Percentiles rank a stretch among this genome's conserved stretches.
phyloP scores from a whole-genome alignment of 2,888 invertebrate genomes.

The Nysson spinosus region DNA sequence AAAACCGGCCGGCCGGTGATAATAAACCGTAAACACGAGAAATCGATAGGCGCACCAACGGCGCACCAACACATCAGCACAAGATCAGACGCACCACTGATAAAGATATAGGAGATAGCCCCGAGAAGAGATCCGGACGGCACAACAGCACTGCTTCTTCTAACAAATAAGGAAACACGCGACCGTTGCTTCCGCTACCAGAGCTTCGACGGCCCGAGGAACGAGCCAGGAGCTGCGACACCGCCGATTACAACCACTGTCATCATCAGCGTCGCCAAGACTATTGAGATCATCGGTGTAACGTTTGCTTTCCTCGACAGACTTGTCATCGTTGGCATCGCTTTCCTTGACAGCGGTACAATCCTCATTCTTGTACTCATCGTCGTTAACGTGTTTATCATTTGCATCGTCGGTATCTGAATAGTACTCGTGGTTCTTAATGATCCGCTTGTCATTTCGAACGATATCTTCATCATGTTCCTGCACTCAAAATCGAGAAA shows the following conservation, averaged over 20 bases:
- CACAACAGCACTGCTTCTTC: slow-evolving; percentile 51
- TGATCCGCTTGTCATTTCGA: slow-evolving; percentile 26
- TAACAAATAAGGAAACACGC: slow-evolving; percentile 36
- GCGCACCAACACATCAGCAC: slow-evolving; percentile 54
- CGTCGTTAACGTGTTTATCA: slow-evolving; percentile 19
- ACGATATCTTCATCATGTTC: slow-evolving; percentile 39
- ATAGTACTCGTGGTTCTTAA: slow-evolving; percentile 27
- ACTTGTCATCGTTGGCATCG: slow-evolving; percentile 13
- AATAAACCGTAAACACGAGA: slow-evolving; percentile 36
- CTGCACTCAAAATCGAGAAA: slow-evolving; percentile 15
- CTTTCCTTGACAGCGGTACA: slow-evolving; percentile 4
- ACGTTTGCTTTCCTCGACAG: slow-evolving; percentile 3
- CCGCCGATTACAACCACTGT: slow-evolving; percentile 21
- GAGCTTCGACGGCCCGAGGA: slow-evolving; percentile 46
- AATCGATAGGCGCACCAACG: slow-evolving; percentile 55
- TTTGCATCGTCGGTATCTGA: slow-evolving; percentile 21
- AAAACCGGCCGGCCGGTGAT: slow-evolving; percentile 53
- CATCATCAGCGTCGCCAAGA: slow-evolving; percentile 22
- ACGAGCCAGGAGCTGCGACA: slow-evolving; percentile 35
- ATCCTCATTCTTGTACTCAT: slow-evolving; percentile 29
- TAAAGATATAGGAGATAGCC: slow-evolving; percentile 21
- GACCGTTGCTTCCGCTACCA: slow-evolving; percentile 57
- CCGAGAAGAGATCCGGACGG: slow-evolving; percentile 47
- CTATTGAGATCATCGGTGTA: slow-evolving; percentile 15
- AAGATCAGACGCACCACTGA: slow-evolving; percentile 53